Evolutionary conservation across 2,888 invertebrate genomes (phyloP), one percentile per base, ranked within the genome.

Genomic region (Trachelus stipa): DNA sequence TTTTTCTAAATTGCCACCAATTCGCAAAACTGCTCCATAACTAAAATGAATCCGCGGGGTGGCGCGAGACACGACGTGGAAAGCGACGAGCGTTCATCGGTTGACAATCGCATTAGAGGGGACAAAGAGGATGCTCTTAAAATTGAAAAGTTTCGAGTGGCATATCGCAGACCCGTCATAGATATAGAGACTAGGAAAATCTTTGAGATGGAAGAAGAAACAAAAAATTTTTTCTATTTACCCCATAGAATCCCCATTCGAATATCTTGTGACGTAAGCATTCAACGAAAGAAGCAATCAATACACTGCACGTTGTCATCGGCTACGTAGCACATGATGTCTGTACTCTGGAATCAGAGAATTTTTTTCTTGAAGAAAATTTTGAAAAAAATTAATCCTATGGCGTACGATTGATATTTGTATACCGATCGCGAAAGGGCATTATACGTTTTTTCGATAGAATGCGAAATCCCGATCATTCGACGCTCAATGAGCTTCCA

Each of bases 101-200:
- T 78, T 80, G 81, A 79, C 83, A 83, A 86, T 86, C 83, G 82
- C 81, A 83, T 85, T 85, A 85, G 83, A 83, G 83, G 81, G 80
- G 80, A 31, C 30, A 73, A 34, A 34, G 73, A 68, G 56, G 56
- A 56, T 56, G 56, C 23, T 56, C 9, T 56, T 56, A 23, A 56
- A 56, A 56, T 56, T 23, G 56, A 56, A 56, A 56, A 56, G 56
- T 56, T 56, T 56, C 23, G 6, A 56, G 56, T 56, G 56, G 56
- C 56, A 56, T 56, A 56, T 56, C 56, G 9, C 56, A 15, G 9
- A 23, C 56, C 56, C 56, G 23, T 9, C 1, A 9, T 56, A 9
- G 23, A 9, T 23, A 23, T 9, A 56, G 23, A 23, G 23, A 23
- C 56, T 56, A 56, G 56, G 15, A 56, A 56, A 9, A 56, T 56